A percentile compares a stretch with the other conserved stretches of the same genome.
Evolutionary conservation across 1,140 invertebrate species (phyloP).

Genomic region (Saccostrea glomerata): DNA sequence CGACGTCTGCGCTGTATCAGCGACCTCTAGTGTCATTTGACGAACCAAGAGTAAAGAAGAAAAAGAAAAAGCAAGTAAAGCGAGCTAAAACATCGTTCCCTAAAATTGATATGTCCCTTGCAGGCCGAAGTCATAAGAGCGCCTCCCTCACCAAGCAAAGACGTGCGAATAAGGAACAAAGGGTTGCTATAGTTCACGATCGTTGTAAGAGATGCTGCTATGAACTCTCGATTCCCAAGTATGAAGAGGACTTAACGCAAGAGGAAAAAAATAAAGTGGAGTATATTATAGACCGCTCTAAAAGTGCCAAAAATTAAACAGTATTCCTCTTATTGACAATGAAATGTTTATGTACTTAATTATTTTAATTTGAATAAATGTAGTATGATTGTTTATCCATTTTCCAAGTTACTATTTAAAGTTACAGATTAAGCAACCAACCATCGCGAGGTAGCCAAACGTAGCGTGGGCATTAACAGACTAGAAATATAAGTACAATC

Average conservation of each 20-base stretch:
- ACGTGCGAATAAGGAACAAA: conserved; percentile 7
- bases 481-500: too few relatives aligned
- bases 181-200: conserved; percentile 26
- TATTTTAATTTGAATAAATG: neutral
- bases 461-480: too few relatives aligned
- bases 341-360: neutral
- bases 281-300: conserved; percentile 16
- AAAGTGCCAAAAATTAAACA: conserved; percentile 20
- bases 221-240: conserved; percentile 1
- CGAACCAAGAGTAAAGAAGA: conserved; percentile 13
- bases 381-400: neutral
- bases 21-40: conserved; percentile 16
- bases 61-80: conserved; percentile 1
- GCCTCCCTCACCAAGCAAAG: conserved; percentile 27
- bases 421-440: too few relatives aligned
- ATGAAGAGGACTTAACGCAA: conserved; percentile 32
- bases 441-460: too few relatives aligned
- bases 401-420: too few relatives aligned
- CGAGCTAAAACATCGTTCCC: conserved; percentile 19
- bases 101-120: neutral
- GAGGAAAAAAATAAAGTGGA: conserved; percentile 34
- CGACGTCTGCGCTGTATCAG: neutral
- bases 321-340: neutral
- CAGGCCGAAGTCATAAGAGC: conserved; percentile 27
- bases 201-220: conserved; percentile 17